A percentile compares a stretch with the other conserved stretches of the same genome.
Conservation (phyloP, 2,113 vertebrate genomes). For the Vulpes vulpes region DNA sequence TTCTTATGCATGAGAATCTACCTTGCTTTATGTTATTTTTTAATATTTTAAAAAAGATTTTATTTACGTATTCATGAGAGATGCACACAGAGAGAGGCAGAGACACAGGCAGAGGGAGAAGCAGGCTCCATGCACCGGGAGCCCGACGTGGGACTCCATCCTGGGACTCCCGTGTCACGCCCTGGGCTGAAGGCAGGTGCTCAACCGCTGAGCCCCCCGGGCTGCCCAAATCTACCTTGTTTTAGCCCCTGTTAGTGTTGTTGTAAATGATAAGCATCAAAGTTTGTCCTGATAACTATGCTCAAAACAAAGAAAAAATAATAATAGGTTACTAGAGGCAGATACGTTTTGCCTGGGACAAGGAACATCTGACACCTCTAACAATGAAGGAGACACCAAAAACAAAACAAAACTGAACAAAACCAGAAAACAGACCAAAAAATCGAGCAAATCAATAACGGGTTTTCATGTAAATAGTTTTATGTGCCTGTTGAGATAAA, state of each 20-base stretch:
- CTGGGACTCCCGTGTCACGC: too few relatives aligned
- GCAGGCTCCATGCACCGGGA: too few relatives aligned
- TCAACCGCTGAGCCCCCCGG: too few relatives aligned
- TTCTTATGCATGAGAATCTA: not conserved
- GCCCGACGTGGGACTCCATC: too few relatives aligned
- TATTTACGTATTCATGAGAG: too few relatives aligned
- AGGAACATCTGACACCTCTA: not conserved
- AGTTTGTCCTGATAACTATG: not conserved
- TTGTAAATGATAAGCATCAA: constrained; percentile 3
- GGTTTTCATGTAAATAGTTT: not conserved
- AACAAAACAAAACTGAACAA: not conserved
- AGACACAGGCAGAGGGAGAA: too few relatives aligned
- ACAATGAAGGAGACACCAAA: not conserved
- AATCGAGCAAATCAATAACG: not conserved
- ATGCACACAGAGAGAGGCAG: too few relatives aligned
- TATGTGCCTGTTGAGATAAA: not conserved
- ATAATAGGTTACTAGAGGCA: not conserved
- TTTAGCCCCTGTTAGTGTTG: constrained; percentile 15
- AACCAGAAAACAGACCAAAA: not conserved
- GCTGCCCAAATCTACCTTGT: not conserved
- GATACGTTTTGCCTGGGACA: not conserved
- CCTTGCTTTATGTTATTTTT: not conserved
- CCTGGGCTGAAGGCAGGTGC: too few relatives aligned
- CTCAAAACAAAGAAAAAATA: not conserved
- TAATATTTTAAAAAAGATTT: too few relatives aligned